These are phyloP conservation scores for Chelon labrosus DNA, from an alignment of 2,797 vertebrate genomes.

Conservation along the genomic window DNA sequence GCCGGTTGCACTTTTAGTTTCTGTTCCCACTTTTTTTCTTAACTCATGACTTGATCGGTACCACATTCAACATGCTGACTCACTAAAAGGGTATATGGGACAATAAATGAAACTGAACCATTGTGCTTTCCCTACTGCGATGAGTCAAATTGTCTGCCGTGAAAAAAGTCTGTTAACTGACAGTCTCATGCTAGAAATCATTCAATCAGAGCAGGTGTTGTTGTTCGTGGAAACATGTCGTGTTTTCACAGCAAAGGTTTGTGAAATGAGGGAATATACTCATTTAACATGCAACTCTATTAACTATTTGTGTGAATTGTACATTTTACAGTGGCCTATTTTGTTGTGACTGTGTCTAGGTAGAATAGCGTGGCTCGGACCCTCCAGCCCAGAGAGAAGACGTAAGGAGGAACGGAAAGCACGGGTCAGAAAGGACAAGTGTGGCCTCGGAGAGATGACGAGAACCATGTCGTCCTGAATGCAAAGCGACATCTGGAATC, in stretches of 20 bases:
- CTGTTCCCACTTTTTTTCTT: background rate
- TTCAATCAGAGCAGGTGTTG: background rate
- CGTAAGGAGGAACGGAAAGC: slow-evolving; percentile 35
- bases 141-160: background rate
- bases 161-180: background rate
- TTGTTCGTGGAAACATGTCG: background rate
- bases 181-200: background rate
- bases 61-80: no score
- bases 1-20: background rate
- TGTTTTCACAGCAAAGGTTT: background rate
- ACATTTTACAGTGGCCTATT: background rate
- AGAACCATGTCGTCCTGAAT: slow-evolving; percentile 76
- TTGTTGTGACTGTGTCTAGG: slow-evolving; percentile 51
- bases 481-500: background rate
- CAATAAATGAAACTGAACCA: background rate
- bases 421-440: slow-evolving; percentile 42
- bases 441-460: slow-evolving; percentile 51
- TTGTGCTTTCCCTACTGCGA: background rate
- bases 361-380: slow-evolving; percentile 56
- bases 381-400: slow-evolving; percentile 46
- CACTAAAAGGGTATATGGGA: no score
- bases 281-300: background rate
- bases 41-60: no score
- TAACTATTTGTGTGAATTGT: background rate
- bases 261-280: background rate